phyloP scores from a whole-genome alignment of 2,113 vertebrate species.

The Petrocephalus microphthalmus region DNA sequence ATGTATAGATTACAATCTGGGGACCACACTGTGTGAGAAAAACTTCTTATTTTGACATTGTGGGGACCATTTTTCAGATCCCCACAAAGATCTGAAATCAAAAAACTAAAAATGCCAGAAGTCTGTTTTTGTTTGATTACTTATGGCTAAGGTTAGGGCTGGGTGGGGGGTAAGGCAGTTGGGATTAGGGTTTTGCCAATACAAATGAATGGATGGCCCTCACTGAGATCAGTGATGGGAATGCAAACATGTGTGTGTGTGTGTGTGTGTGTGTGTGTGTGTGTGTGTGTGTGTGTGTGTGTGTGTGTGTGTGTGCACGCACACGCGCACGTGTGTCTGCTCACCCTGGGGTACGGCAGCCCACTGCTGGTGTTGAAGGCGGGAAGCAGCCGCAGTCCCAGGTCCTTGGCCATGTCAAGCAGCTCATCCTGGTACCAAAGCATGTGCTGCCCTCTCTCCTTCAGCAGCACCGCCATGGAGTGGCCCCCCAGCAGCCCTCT shows the following conservation, averaged over 20 bases:
- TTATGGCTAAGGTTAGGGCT: too few species aligned
- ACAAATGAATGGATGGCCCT: too few species aligned
- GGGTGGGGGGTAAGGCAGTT: too few species aligned
- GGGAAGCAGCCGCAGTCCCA: slow-evolving; percentile 86
- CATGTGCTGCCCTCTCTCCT: slow-evolving; percentile 82
- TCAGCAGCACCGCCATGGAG: slow-evolving; percentile 92
- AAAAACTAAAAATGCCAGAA: too few species aligned
- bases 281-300: background rate
- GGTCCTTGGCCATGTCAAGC: slow-evolving; percentile 88
- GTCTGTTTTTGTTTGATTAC: too few species aligned
- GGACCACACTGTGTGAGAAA: too few species aligned
- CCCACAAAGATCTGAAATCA: too few species aligned
- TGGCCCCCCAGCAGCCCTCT: slow-evolving; percentile 93
- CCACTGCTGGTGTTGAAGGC: slow-evolving; percentile 98
- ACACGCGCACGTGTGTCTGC: slow-evolving; percentile 33
- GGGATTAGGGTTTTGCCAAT: too few species aligned
- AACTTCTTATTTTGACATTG: too few species aligned
- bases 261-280: background rate
- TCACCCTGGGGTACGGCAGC: slow-evolving; percentile 93
- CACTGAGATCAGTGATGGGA: too few species aligned
- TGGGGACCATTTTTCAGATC: too few species aligned
- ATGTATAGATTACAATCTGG: too few species aligned
- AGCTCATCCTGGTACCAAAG: slow-evolving; percentile 92
- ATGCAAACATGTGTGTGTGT: background rate
- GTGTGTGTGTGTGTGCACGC: background rate